These are phyloP conservation scores for Notodonta dromedarius DNA, from an alignment of 2,888 invertebrate species.

Conservation along the genomic window DNA sequence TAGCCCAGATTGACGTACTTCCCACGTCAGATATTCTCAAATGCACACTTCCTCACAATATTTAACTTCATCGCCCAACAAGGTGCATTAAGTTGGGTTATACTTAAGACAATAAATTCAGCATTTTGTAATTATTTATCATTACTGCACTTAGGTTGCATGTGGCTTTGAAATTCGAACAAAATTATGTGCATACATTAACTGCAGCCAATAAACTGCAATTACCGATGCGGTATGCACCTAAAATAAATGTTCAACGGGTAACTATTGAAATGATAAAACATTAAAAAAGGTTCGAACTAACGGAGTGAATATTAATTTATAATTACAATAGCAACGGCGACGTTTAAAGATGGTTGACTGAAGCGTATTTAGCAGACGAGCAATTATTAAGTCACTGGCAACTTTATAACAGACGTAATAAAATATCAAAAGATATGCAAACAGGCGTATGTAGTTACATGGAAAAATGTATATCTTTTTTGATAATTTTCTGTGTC, in stretches of 20 bases:
- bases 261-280: constrained; percentile 1
- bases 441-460: too few relatives aligned
- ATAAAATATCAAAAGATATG: too few relatives aligned
- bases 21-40: too few relatives aligned
- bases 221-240: neutral
- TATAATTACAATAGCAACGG: constrained; percentile 29
- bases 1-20: too few relatives aligned
- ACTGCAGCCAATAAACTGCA: constrained; percentile 6
- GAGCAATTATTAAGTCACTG: constrained; percentile 7
- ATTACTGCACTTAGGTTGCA: neutral
- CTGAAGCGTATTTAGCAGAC: constrained; percentile 7
- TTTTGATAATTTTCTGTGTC: too few relatives aligned
- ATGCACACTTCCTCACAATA: too few relatives aligned
- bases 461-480: too few relatives aligned
- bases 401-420: neutral
- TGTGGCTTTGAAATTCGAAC: too few relatives aligned
- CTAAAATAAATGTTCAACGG: neutral
- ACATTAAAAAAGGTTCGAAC: constrained; percentile 9
- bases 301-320: constrained; percentile 31
- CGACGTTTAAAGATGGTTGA: constrained; percentile 8
- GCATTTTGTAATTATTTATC: neutral
- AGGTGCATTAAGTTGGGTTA: too few relatives aligned
- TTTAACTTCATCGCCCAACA: too few relatives aligned
- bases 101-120: too few relatives aligned
- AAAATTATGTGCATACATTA: constrained; percentile 22